These are phyloP conservation scores for Oreochromis tanganicae DNA, from an alignment of 2,113 vertebrate genomes.

Conservation along the genomic window DNA sequence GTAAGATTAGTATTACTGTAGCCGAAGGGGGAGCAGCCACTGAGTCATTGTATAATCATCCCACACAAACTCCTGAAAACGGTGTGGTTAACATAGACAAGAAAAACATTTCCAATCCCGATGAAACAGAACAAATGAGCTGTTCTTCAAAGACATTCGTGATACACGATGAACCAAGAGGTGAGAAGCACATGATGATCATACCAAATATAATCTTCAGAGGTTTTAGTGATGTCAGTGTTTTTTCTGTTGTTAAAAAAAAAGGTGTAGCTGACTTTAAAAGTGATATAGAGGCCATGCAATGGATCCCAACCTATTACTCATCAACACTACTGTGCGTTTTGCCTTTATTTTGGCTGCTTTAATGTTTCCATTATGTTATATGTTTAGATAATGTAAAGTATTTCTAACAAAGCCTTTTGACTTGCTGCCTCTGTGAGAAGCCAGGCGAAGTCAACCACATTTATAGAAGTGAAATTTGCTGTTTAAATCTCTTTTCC, in stretches of 20 bases:
- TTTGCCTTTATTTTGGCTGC: background rate
- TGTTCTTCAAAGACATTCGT: background rate
- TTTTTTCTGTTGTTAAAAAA: background rate
- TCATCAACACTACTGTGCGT: background rate
- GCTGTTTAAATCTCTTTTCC: background rate
- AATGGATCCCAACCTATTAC: background rate
- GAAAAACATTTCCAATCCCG: background rate
- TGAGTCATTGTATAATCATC: background rate
- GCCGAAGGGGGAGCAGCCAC: background rate
- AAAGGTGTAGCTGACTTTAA: background rate
- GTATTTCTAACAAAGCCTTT: background rate
- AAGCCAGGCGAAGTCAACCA: background rate
- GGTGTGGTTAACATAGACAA: background rate
- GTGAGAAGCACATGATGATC: background rate
- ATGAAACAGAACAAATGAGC: background rate
- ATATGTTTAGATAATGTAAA: background rate
- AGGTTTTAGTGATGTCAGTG: background rate
- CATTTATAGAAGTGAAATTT: background rate
- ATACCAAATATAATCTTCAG: background rate
- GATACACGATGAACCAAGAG: background rate
- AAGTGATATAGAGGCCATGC: constrained; percentile 15
- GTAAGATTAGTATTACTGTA: background rate
- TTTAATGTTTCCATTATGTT: background rate
- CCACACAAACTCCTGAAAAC: background rate
- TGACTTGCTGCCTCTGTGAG: background rate